A percentile compares a stretch with the other conserved stretches of the same genome.
phyloP scores from a whole-genome alignment of 2,797 vertebrate genomes.

The Urocyon cinereoargenteus region DNA sequence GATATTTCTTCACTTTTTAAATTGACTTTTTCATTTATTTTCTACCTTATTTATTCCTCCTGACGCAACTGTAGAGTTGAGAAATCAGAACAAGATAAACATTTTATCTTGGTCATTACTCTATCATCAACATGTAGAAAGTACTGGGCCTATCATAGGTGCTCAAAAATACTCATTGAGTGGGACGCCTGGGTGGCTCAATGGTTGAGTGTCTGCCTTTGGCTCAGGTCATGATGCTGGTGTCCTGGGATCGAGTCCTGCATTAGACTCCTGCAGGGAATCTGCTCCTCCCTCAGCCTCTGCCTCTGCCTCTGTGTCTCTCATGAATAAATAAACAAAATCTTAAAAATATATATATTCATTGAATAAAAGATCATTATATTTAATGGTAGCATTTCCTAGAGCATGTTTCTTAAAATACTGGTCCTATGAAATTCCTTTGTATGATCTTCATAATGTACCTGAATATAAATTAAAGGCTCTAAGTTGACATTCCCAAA shows the following conservation, averaged over 20 bases:
- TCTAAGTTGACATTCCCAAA: neutral
- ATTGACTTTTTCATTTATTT: neutral
- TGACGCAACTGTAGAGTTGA: neutral
- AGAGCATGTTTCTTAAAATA: constrained; percentile 27
- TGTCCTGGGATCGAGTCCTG: too few species aligned
- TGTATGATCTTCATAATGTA: neutral
- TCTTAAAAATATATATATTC: too few species aligned
- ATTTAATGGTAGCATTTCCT: neutral
- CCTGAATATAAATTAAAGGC: neutral
- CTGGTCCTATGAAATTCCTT: constrained; percentile 27
- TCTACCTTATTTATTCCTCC: neutral
- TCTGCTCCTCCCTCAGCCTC: too few species aligned
- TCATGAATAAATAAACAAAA: too few species aligned
- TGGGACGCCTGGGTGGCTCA: neutral
- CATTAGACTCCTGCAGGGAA: too few species aligned
- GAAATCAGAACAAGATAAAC: neutral
- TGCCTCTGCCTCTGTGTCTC: too few species aligned
- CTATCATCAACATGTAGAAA: neutral
- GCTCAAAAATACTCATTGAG: neutral
- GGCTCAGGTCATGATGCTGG: too few species aligned
- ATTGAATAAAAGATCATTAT: neutral
- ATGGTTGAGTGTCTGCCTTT: too few species aligned
- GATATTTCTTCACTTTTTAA: neutral
- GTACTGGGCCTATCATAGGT: neutral
- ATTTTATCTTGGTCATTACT: neutral